A percentile compares a stretch with the other conserved stretches of the same genome.
phyloP scores from a whole-genome alignment of 2,888 invertebrate species.

The Sphecodes monilicornis region DNA sequence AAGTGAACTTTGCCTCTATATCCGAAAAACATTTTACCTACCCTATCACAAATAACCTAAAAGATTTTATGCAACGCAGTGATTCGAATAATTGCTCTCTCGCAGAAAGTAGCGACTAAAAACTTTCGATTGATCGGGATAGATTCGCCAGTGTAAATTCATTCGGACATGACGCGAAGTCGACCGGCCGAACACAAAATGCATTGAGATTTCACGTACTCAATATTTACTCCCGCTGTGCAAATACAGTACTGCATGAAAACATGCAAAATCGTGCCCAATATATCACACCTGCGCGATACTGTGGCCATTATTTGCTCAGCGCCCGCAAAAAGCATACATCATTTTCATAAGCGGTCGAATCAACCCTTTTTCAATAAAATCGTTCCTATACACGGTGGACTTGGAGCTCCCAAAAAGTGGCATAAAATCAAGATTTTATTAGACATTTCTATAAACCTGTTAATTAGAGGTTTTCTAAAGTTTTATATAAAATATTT shows the following conservation, averaged over 20 bases:
- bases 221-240: constrained; percentile 11
- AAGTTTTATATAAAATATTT: not conserved
- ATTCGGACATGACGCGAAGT: not conserved
- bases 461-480: not conserved
- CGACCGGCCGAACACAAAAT: constrained; percentile 2
- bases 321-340: not conserved
- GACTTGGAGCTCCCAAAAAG: not conserved
- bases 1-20: not conserved
- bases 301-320: not conserved
- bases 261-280: not conserved
- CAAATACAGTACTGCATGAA: not conserved
- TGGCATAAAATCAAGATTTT: not conserved
- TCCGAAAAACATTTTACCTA: not conserved
- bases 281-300: constrained; percentile 11
- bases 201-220: constrained; percentile 3
- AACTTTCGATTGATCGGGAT: not conserved
- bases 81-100: not conserved
- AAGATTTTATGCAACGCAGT: not conserved
- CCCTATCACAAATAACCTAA: not conserved
- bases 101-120: not conserved
- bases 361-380: not conserved
- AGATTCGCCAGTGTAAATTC: not conserved
- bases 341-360: constrained; percentile 9
- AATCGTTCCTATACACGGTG: not conserved
- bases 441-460: not conserved